A percentile compares a stretch with the other conserved stretches of the same genome.
phyloP scores from a whole-genome alignment of 2,797 vertebrate species.

The Phalanger gymnotis region DNA sequence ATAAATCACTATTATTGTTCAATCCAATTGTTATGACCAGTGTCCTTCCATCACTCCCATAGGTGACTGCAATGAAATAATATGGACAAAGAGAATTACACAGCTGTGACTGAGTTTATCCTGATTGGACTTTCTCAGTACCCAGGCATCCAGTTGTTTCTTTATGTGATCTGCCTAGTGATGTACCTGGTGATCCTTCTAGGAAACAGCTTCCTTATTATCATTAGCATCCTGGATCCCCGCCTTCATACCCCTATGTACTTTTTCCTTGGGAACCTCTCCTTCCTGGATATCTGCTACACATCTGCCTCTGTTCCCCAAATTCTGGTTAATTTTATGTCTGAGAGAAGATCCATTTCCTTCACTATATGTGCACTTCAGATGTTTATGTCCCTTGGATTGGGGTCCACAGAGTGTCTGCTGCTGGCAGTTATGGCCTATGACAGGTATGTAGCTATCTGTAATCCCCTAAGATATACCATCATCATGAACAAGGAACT shows the following conservation, averaged over 20 bases:
- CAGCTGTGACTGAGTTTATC: slow-evolving; percentile 49
- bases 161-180: slow-evolving; percentile 57
- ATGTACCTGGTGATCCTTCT: slow-evolving; percentile 62
- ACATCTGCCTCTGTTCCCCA: slow-evolving; percentile 64
- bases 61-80: not conserved
- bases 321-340: slow-evolving; percentile 57
- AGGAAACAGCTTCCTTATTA: slow-evolving; percentile 62
- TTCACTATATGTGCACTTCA: slow-evolving; percentile 68
- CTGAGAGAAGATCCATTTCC: slow-evolving; percentile 58
- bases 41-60: not conserved
- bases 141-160: slow-evolving; percentile 38
- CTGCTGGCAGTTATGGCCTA: slow-evolving; percentile 71
- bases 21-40: not conserved
- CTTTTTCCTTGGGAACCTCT: slow-evolving; percentile 73
- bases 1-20: not conserved
- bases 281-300: slow-evolving; percentile 72
- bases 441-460: slow-evolving; percentile 61
- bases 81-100: slow-evolving; percentile 48
- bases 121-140: slow-evolving; percentile 59
- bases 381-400: slow-evolving; percentile 64
- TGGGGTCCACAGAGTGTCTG: slow-evolving; percentile 66
- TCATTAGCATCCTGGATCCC: slow-evolving; percentile 54
- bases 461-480: slow-evolving; percentile 59
- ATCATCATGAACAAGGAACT: slow-evolving; percentile 59
- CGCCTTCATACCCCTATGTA: slow-evolving; percentile 70